Base-by-base conservation (phyloP, 2,113 vertebrate species). In the Halcyon malimbica region DNA sequence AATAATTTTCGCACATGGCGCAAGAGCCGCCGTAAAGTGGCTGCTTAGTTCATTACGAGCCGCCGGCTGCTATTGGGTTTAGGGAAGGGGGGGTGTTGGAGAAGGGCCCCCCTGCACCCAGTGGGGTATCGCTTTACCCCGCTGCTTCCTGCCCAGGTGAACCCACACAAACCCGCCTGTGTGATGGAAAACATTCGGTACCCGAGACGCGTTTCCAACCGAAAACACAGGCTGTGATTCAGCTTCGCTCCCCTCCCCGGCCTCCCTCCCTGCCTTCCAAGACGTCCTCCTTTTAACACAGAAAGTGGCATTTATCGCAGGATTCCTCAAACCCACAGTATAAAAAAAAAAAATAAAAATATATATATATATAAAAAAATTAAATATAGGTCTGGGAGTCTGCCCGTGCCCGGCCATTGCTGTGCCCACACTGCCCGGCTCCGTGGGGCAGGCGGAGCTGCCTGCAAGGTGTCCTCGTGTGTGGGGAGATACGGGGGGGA, bases 31-130 rank as follows among this genome's bases (percentile, higher is more conserved):
- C 3, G 53, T 73, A 10, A 92, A 90, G 87, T 13, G 80, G 91
- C 96, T 97, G 97, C 89, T 97, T 93, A 91, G 96, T 88, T 87
- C 96, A 96, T 97, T 96, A 97, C 25, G 60, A 65, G 25, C 41
- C 0, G 33, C 19, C 2, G 50, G 65, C 94, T 90, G 92, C 86
- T 39, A 31, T 94, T 65, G 48, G 80, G 42, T 91, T 95, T 86
- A 69, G 91, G 94, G 86, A 24, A n/a, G 95, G 50, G 48, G 48
- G 93, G 96, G 91, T 84, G 91, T 88, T 60, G 93, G 95, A 91
- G 94, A 64, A 93, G 85, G 82, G 83, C 24, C 24, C 50, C 50
- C 50, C 86, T 26, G 42, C 14, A 33, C 91, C 96, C 83, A 44
- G 6, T 11, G 95, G 94, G 96, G 89, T 86, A 96, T 97, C 93